phyloP scores from a whole-genome alignment of 2,797 vertebrate genomes.

The Morus bassanus region DNA sequence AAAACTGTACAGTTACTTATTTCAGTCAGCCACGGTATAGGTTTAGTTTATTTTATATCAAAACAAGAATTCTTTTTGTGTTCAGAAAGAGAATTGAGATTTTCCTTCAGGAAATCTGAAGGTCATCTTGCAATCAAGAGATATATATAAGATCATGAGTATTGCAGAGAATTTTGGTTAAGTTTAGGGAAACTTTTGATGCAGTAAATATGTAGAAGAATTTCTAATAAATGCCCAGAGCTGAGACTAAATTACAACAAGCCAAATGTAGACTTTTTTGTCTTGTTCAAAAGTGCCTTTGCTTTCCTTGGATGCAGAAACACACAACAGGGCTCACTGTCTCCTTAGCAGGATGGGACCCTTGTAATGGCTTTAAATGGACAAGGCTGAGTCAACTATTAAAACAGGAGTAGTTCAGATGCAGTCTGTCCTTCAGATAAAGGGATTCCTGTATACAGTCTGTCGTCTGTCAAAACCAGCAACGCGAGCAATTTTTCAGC shows the following conservation, averaged over 20 bases:
- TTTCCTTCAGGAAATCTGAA: background rate
- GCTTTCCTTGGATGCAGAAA: background rate
- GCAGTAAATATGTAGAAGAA: background rate
- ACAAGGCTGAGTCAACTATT: background rate
- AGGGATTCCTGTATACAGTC: background rate
- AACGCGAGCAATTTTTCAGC: conserved; percentile 19
- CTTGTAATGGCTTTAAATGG: background rate
- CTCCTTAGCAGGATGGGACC: background rate
- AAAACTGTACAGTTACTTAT: background rate
- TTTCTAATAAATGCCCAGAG: background rate
- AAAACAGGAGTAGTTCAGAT: background rate
- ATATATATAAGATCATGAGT: background rate
- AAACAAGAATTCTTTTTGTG: background rate
- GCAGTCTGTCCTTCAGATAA: background rate
- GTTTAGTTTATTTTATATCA: background rate
- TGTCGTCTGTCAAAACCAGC: background rate
- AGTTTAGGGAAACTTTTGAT: background rate
- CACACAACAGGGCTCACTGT: background rate
- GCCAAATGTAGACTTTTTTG: background rate
- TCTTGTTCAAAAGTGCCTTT: background rate
- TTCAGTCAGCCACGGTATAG: background rate
- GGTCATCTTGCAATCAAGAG: background rate
- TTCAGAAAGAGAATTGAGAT: background rate
- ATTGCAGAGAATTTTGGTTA: background rate
- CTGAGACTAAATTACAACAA: background rate